phyloP scores from a whole-genome alignment of 2,797 vertebrate genomes.

The Clarias fuscus region DNA sequence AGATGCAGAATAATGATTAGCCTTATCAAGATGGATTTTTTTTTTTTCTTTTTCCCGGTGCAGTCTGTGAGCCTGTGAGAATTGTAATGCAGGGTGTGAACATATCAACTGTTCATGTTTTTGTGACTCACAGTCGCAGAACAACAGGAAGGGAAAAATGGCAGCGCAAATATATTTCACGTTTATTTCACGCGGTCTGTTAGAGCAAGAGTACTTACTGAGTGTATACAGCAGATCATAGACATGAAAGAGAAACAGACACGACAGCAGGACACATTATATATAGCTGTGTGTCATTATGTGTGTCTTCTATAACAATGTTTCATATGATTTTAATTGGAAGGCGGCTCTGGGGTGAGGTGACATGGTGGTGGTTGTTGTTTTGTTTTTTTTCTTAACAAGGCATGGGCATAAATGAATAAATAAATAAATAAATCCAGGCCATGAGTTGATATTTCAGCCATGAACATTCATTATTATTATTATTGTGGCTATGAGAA shows the following conservation, averaged over 20 bases:
- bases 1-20: slow-evolving; percentile 21
- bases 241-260: not conserved
- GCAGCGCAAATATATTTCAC: not conserved
- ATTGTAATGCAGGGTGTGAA: slow-evolving; percentile 15
- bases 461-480: not conserved
- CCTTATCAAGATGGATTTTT: slow-evolving; percentile 9
- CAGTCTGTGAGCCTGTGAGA: slow-evolving; percentile 14
- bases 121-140: slow-evolving; percentile 11
- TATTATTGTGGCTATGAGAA: not conserved
- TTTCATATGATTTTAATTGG: not conserved
- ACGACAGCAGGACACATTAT: not conserved
- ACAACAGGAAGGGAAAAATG: not conserved
- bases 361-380: not conserved
- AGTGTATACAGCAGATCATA: not conserved
- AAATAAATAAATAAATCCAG: not conserved
- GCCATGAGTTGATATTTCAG: not conserved
- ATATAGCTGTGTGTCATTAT: not conserved
- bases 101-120: slow-evolving; percentile 5
- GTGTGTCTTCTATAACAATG: not conserved
- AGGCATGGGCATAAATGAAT: not conserved
- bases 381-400: not conserved
- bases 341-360: not conserved
- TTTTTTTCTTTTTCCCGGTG: not conserved
- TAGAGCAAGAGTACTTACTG: no score
- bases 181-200: not conserved